Evolutionary conservation across 1,140 invertebrate genomes (phyloP).

Genomic region (Drosophila pruinosa): DNA sequence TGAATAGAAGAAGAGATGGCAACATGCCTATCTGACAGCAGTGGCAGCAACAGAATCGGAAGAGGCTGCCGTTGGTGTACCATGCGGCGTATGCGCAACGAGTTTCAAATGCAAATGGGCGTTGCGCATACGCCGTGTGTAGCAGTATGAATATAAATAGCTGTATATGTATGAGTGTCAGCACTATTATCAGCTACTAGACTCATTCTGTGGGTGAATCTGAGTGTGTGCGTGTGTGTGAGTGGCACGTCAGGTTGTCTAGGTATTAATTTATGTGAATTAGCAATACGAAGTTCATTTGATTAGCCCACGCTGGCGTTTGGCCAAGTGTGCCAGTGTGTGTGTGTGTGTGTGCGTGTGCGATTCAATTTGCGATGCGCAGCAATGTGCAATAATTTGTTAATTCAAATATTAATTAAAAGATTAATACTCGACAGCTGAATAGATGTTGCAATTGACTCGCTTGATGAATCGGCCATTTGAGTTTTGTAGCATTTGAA

Average conservation of each 20-base stretch:
- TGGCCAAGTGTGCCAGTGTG: not conserved
- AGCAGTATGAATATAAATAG: not conserved
- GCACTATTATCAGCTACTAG: slow-evolving; percentile 10
- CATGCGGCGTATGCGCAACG: slow-evolving; percentile 79
- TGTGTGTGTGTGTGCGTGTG: not conserved
- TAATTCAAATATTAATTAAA: slow-evolving; percentile 80
- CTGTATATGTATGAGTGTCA: not conserved
- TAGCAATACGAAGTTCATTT: slow-evolving; percentile 77
- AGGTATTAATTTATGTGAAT: slow-evolving; percentile 74
- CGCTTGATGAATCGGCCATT: slow-evolving; percentile 64
- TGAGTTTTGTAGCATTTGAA: slow-evolving; percentile 29
- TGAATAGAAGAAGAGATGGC: slow-evolving; percentile 33
- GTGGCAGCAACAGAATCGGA: slow-evolving; percentile 54
- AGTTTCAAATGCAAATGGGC: slow-evolving; percentile 81
- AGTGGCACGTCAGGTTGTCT: slow-evolving; percentile 45
- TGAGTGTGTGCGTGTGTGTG: slow-evolving; percentile 12
- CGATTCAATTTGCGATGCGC: slow-evolving; percentile 45
- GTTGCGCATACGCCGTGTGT: slow-evolving; percentile 76
- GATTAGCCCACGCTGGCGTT: slow-evolving; percentile 62
- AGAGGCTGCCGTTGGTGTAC: slow-evolving; percentile 52
- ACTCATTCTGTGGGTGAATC: slow-evolving; percentile 7
- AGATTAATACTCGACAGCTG: slow-evolving; percentile 56
- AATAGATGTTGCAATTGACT: slow-evolving; percentile 62
- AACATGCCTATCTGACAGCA: slow-evolving; percentile 35
- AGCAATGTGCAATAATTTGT: slow-evolving; percentile 61